phyloP scores from a whole-genome alignment of 2,888 invertebrate genomes.

The Gnatocerus cornutus region DNA sequence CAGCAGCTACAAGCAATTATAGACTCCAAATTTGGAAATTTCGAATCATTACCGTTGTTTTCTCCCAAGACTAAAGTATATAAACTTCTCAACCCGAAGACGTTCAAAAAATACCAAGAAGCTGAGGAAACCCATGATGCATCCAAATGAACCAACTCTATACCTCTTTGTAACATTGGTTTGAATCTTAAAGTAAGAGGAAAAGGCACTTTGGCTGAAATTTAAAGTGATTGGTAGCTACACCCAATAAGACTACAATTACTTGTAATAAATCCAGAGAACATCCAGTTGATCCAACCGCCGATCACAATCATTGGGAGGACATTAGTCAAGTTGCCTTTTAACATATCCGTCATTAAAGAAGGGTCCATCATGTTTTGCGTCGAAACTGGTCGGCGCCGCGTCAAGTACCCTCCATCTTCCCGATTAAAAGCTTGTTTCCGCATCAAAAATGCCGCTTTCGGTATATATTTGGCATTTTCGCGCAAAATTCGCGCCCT shows the following conservation, averaged over 20 bases:
- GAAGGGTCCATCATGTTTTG: constrained; percentile 95
- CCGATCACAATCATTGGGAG: constrained; percentile 99
- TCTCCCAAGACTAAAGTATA: constrained; percentile 98
- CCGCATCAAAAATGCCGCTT: constrained; percentile 92
- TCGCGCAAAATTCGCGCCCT: constrained; percentile 93
- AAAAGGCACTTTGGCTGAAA: constrained; percentile 93
- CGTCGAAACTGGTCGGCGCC: constrained; percentile 87
- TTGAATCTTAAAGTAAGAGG: constrained; percentile 98
- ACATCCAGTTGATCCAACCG: constrained; percentile 99
- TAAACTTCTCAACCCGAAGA: constrained; percentile 97
- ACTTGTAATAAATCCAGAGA: constrained; percentile 98
- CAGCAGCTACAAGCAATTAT: constrained; percentile 77
- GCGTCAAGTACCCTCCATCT: constrained; percentile 95
- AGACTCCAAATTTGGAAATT: not conserved
- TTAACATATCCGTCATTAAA: constrained; percentile 99
- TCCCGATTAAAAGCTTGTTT: constrained; percentile 97
- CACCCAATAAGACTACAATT: not conserved
- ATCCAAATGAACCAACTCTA: constrained; percentile 95
- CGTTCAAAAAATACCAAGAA: constrained; percentile 99
- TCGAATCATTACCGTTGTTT: constrained; percentile 81
- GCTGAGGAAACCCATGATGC: constrained; percentile 99
- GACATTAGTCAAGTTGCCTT: constrained; percentile 98
- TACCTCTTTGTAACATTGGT: constrained; percentile 98
- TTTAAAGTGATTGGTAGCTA: not conserved
- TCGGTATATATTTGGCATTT: constrained; percentile 97